phyloP scores from a whole-genome alignment of 2,888 invertebrate species.

The Eupithecia inturbata region DNA sequence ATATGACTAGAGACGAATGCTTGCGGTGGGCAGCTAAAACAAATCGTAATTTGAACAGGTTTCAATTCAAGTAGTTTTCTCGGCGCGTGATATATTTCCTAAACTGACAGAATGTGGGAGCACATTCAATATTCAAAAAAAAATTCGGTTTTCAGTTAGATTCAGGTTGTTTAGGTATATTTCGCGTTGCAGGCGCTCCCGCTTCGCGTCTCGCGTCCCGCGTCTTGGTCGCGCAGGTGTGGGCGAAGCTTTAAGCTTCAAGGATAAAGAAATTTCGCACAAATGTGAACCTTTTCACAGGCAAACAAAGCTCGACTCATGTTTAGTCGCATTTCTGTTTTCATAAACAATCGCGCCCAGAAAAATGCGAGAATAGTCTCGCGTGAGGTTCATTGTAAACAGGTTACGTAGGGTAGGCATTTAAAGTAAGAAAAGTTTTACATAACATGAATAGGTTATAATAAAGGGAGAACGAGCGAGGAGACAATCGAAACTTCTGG shows the following conservation, averaged over 20 bases:
- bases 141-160: background rate
- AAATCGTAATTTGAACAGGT: background rate
- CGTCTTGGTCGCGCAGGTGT: no score
- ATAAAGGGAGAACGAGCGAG: no score
- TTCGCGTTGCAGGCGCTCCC: no score
- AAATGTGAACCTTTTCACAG: background rate
- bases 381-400: background rate
- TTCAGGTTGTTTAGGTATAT: background rate
- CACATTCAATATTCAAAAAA: no score
- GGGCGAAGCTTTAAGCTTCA: no score
- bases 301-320: background rate
- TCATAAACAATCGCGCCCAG: constrained; percentile 3
- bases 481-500: no score
- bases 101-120: no score
- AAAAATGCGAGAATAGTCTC: background rate
- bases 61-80: background rate
- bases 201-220: no score
- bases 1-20: no score
- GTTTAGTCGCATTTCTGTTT: constrained; percentile 1
- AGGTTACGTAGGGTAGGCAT: background rate
- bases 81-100: background rate
- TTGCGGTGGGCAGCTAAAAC: background rate
- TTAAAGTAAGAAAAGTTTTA: background rate
- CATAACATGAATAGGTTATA: no score
- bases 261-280: background rate